Evolutionary conservation across 2,888 invertebrate species (phyloP), one percentile per base, ranked within the genome.

Genomic region (Drosophila dives): DNA sequence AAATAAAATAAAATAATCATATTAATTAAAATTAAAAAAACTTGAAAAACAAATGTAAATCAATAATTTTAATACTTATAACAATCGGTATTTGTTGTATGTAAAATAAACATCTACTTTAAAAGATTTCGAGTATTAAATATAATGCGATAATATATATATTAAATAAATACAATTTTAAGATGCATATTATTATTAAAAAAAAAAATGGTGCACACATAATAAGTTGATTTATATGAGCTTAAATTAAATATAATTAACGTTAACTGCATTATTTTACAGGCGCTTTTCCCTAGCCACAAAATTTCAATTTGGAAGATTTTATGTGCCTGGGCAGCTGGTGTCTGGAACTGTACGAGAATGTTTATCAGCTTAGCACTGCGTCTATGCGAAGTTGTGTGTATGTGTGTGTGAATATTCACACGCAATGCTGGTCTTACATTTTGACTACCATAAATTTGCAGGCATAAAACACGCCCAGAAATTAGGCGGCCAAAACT

Each of bases 361-460:
- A 68, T 68, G 69, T 68, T 75, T 72, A 72, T 67, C 64, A 48
- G 53, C 26, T 56, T n/a, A 26, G 33, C 26, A 38, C 4, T 17
- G 61, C 23, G 32, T 59, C 23, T 61, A 17, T 36, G 12, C 20
- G 2, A 2, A 2, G 32, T 11, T 63, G 42, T 20, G 29, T 38
- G 23, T 36, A 11, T 12, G n/a, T 15, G 53, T 26, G 60, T 60
- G 38, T 32, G 61, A 12, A 50, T 64, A 20, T 59, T 64, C 63
- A 72, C 66, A 82, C 75, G 64, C 70, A 75, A 67, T 62, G 61
- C 26, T 11, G 49, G 60, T 20, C 70, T 34, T 50, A 55, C 61
- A 75, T 64, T 77, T 68, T 23, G 64, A 69, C 68, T 50, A 66
- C 66, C 81, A 86, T 85, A 84, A 86, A 86, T 81, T 86, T 76